Evolutionary conservation across 2,888 invertebrate species (phyloP).

Genomic region (Pristionchus fissidentatus): DNA sequence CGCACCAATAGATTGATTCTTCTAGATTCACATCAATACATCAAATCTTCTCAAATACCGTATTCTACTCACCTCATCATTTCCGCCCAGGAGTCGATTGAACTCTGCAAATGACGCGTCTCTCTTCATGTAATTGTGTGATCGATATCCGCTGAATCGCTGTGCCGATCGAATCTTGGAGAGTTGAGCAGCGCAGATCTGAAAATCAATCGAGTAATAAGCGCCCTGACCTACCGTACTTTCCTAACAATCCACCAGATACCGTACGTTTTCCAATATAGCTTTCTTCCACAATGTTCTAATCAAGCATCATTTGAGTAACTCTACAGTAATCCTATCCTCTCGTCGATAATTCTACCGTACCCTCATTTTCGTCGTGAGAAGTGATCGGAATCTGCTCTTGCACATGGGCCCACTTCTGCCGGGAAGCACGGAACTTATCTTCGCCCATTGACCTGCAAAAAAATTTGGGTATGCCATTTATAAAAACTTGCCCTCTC

Average conservation of each 20-base stretch:
- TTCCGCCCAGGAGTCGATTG: neutral
- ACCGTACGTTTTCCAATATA: no score
- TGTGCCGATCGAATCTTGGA: neutral
- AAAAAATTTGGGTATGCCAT: neutral
- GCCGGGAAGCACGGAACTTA: constrained; percentile 60
- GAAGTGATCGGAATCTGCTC: constrained; percentile 54
- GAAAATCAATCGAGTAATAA: no score
- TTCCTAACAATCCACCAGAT: neutral
- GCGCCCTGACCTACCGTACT: no score
- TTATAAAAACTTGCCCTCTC: neutral
- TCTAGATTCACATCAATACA: neutral
- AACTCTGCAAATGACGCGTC: neutral
- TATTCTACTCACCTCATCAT: neutral
- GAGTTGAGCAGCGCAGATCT: constrained; percentile 24
- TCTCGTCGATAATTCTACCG: neutral
- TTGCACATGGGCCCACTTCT: constrained; percentile 54
- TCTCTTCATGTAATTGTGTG: neutral
- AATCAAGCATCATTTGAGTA: no score
- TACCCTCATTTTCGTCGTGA: constrained; percentile 59
- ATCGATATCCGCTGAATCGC: neutral
- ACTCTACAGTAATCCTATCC: neutral
- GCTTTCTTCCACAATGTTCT: no score
- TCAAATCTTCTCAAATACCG: neutral
- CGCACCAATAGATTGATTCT: neutral
- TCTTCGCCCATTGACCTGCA: constrained; percentile 66